Base-by-base conservation (phyloP, 2,888 invertebrate species). In the Erebia ligea region DNA sequence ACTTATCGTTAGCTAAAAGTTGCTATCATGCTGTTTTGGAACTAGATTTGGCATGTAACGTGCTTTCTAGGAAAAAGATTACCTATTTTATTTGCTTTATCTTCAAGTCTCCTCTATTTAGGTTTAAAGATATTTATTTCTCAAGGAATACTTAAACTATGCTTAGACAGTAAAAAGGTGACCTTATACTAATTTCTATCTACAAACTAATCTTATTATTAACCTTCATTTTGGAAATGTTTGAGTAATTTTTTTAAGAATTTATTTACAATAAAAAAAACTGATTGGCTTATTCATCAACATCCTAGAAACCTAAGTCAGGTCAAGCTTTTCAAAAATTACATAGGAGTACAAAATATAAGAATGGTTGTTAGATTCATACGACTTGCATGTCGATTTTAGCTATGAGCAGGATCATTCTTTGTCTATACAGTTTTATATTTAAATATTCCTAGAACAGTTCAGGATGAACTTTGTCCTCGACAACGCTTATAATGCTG, bases 391-490 rank as follows among this genome's bases (percentile, higher is more conserved):
- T 3, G 21, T 8, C 11, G 9, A 21, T 56, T 21, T 21, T 9
- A 21, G 13, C 5, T 40, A 9, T 9, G 59, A 59, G 11, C 4
- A 17, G 34, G n/a, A 21, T 11, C 21, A 57, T 40, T 42, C 42
- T 19, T 45, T 61, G 45, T 45, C 45, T 17, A 17, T 3, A 59
- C 40, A 45, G 19, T 61, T 61, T 61, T 21, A 45, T 8, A 62
- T n/a, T n/a, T 48, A 45, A 62, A 62, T 62, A 21, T 21, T 15
- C 8, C 21, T 15, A n/a, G 40, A 56, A 25, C 25, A 19, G 19
- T 61, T 84, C 81, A 84, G 77, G 79, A 79, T 88, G 88, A 89
- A 88, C 88, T 91, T 91, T 86, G 87, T 86, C 85, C 87, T 84
- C 83, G 81, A 82, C 84, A 82, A 84, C 72, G 79, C 65, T 54